Evolutionary conservation across 1,140 invertebrate species (phyloP).

Genomic region (Drosophila grimshawi): DNA sequence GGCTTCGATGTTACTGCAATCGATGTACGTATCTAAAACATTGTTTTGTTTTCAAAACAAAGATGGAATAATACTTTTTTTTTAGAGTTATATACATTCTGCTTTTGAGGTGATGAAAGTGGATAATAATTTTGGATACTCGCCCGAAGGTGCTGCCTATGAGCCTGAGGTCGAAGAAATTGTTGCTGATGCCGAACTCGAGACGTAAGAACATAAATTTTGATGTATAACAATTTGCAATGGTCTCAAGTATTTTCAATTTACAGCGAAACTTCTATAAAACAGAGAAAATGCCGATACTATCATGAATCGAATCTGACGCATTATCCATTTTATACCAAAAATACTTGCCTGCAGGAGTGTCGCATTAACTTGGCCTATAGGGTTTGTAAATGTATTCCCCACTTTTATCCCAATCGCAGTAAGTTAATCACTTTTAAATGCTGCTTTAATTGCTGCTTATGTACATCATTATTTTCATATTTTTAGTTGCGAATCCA

Average conservation of each 20-base stretch:
- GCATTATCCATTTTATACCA: conserved; percentile 88
- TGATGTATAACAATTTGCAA: too few species aligned
- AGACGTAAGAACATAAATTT: conserved; percentile 33
- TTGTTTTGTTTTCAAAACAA: too few species aligned
- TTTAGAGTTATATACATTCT: conserved; percentile 85
- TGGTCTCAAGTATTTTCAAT: neutral
- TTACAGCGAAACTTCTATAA: conserved; percentile 56
- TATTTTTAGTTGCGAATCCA: conserved; percentile 46
- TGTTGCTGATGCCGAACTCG: conserved; percentile 60
- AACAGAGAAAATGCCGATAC: conserved; percentile 85
- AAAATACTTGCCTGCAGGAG: conserved; percentile 88
- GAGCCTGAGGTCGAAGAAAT: conserved; percentile 62
- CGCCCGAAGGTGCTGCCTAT: conserved; percentile 62
- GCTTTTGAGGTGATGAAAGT: conserved; percentile 86
- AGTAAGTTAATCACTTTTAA: conserved; percentile 48
- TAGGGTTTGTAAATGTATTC: conserved; percentile 87
- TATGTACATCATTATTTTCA: neutral
- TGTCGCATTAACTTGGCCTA: conserved; percentile 87
- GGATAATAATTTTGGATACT: conserved; percentile 83
- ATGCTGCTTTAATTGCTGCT: neutral
- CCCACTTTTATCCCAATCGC: conserved; percentile 86
- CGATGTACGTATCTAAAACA: conserved; percentile 38
- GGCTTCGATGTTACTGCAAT: conserved; percentile 51
- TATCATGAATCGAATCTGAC: conserved; percentile 87
- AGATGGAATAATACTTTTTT: neutral